phyloP scores from a whole-genome alignment of 2,888 invertebrate genomes.

The Caenorhabditis wallacei region DNA sequence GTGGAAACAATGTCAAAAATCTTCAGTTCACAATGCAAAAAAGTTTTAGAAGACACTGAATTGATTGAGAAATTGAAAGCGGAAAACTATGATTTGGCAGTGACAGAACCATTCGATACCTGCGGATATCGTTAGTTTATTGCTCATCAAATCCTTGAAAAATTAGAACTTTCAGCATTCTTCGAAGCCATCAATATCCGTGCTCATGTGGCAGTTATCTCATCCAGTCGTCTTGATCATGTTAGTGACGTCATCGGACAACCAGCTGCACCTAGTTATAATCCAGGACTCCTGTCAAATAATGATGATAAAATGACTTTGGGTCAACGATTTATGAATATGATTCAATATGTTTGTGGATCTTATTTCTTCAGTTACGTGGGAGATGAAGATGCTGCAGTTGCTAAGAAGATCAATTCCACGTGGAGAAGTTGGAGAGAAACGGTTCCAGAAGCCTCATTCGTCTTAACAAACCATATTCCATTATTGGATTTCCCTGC shows the following conservation, averaged over 20 bases:
- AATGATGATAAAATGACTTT: conserved; percentile 40
- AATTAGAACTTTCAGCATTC: conserved; percentile 41
- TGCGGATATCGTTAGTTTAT: conserved; percentile 64
- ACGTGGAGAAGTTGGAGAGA: conserved; percentile 48
- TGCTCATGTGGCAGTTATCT: conserved; percentile 63
- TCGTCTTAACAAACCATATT: conserved; percentile 67
- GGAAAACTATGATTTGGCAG: conserved; percentile 70
- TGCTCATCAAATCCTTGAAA: background rate
- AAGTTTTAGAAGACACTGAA: conserved; percentile 34
- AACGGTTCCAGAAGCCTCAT: conserved; percentile 61
- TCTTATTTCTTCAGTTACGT: conserved; percentile 47
- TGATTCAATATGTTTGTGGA: conserved; percentile 41
- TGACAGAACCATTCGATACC: conserved; percentile 68
- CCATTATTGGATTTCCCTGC: conserved; percentile 70
- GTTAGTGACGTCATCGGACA: conserved; percentile 64
- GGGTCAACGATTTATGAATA: conserved; percentile 48
- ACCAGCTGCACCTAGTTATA: conserved; percentile 57
- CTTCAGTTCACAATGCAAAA: conserved; percentile 55
- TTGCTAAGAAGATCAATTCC: conserved; percentile 34
- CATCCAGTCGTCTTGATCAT: conserved; percentile 58
- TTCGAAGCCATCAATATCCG: conserved; percentile 66
- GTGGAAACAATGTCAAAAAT: conserved; percentile 40
- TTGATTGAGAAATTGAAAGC: conserved; percentile 57
- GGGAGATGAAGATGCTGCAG: conserved; percentile 27
- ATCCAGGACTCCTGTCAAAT: conserved; percentile 38